These are phyloP conservation scores for Drosophila insularis DNA, from an alignment of 1,140 invertebrate species.

Conservation along the genomic window DNA sequence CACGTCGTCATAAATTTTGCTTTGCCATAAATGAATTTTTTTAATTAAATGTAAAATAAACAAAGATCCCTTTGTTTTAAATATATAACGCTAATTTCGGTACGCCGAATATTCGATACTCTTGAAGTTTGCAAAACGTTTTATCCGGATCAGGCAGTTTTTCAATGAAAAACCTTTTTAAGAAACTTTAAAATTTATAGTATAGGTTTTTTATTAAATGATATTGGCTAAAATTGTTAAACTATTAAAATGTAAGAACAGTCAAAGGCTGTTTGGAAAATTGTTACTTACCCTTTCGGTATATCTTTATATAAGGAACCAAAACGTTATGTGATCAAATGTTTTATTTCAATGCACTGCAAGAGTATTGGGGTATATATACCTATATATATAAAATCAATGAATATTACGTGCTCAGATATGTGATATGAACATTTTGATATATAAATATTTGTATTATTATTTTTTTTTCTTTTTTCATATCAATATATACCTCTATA, in stretches of 20 bases:
- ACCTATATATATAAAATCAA: neutral
- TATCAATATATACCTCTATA: constrained; percentile 19
- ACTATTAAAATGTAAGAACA: no score
- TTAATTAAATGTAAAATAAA: constrained; percentile 52
- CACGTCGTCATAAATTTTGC: constrained; percentile 76
- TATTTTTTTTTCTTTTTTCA: constrained; percentile 1
- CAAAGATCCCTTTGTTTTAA: no score
- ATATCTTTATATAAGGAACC: no score
- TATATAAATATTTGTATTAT: constrained; percentile 35
- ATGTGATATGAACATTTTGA: constrained; percentile 33
- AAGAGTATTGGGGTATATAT: neutral
- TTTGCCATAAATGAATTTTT: constrained; percentile 38
- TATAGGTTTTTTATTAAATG: no score
- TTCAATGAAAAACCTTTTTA: no score
- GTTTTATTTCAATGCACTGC: neutral
- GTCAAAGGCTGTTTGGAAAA: no score
- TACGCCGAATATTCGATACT: neutral
- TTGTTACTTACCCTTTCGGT: no score
- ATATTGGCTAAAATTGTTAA: no score
- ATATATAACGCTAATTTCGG: no score
- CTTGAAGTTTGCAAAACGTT: neutral
- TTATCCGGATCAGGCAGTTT: no score
- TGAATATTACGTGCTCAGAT: constrained; percentile 43
- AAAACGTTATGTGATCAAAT: no score
- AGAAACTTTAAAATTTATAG: no score